Evolutionary conservation across 1,140 invertebrate species (phyloP), one percentile per base, ranked within the genome.

Genomic region (Brachystomella parvula): DNA sequence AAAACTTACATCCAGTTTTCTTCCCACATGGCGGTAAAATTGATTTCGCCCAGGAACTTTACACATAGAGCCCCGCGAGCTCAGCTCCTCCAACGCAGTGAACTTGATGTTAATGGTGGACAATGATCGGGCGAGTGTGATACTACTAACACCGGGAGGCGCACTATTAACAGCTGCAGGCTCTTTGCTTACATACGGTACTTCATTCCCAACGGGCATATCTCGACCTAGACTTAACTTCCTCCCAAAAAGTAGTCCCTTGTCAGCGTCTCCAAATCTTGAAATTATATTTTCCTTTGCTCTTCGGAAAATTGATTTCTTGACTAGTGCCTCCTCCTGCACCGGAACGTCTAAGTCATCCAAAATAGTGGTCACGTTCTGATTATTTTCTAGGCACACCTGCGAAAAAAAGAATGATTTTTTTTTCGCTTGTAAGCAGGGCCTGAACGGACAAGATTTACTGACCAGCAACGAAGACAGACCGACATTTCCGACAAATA

Each of bases 231-330:
- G n/a, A n/a, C 30, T 53, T 33, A 53, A 39, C 33, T 70, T 72
- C 33, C 65, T 31, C 31, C 68, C 56, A 61, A 72, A 72, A 53
- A 39, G 12, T n/a, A 73, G 68, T 15, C 47, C 61, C 33, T 71
- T 69, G 61, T 73, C 70, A 6, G 68, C 68, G 26, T 73, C 69
- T 1, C 61, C 61, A 21, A 71, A 67, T 35, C 66, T 70, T 15
- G 69, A 71, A 59, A 73, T 69, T 9, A 73, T 47, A 60, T 73
- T 73, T 58, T 73, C 72, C 30, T 70, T 71, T 2, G 72, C 72
- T 66, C 70, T 70, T 28, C 67, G 61, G 58, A 73, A 73, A 31
- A 73, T 69, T 57, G 72, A 73, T 30, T 73, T 73, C 58, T 71
- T 71, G 31, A 47, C 64, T n/a, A 58, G 56, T 44, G 57, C 31